Percentiles rank a stretch among this genome's conserved stretches.
phyloP scores from a whole-genome alignment of 1,140 invertebrate species.

The Euura saliciscinereae region DNA sequence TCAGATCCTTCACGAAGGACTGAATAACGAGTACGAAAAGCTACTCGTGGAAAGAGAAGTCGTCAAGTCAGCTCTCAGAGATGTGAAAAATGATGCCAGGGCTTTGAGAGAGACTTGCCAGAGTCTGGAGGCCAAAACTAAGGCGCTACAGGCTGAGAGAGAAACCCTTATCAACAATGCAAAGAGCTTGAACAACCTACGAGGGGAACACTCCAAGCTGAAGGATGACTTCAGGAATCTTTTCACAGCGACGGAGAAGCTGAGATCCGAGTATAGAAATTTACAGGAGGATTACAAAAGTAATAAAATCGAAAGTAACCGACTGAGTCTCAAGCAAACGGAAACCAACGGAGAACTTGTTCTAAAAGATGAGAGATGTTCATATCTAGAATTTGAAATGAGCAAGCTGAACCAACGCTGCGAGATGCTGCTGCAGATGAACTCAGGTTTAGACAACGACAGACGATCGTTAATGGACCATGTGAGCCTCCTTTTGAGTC shows the following conservation, averaged over 20 bases:
- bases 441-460: slow-evolving; percentile 83
- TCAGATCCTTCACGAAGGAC: slow-evolving; percentile 86
- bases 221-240: slow-evolving; percentile 88
- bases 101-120: slow-evolving; percentile 71
- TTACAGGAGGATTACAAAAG: slow-evolving; percentile 86
- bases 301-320: slow-evolving; percentile 79
- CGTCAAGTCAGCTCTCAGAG: slow-evolving; percentile 78
- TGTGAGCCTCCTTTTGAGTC: slow-evolving; percentile 83
- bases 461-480: slow-evolving; percentile 89
- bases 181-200: slow-evolving; percentile 75
- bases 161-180: slow-evolving; percentile 74
- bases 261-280: slow-evolving; percentile 83
- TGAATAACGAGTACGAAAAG: slow-evolving; percentile 87
- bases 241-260: slow-evolving; percentile 81
- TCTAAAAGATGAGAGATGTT: slow-evolving; percentile 75
- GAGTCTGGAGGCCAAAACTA: slow-evolving; percentile 65
- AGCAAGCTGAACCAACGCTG: slow-evolving; percentile 85
- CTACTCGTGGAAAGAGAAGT: slow-evolving; percentile 82
- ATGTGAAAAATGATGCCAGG: slow-evolving; percentile 76
- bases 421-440: slow-evolving; percentile 85
- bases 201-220: slow-evolving; percentile 86
- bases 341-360: slow-evolving; percentile 85
- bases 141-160: slow-evolving; percentile 69
- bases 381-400: slow-evolving; percentile 80
- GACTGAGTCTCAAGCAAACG: slow-evolving; percentile 78